Percentiles rank a stretch among this genome's conserved stretches.
These are phyloP conservation scores for Leptopilina boulardi DNA, from an alignment of 1,140 invertebrate species.

Conservation along the genomic window DNA sequence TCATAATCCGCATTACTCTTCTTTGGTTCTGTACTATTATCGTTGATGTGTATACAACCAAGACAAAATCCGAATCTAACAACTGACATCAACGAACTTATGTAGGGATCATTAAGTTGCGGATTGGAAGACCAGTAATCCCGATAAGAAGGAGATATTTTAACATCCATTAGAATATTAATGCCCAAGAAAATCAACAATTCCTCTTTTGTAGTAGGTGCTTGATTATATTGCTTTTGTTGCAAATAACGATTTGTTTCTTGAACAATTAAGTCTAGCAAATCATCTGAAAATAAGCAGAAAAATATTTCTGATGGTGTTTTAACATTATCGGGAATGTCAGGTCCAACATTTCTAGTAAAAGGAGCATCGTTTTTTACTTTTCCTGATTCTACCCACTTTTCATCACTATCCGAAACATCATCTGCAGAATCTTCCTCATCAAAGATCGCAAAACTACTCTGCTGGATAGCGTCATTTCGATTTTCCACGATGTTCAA, in stretches of 20 bases:
- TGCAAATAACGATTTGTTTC: constrained; percentile 24
- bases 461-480: too few species aligned
- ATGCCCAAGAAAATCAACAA: constrained; percentile 49
- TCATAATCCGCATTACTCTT: constrained; percentile 45
- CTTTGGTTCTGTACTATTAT: constrained; percentile 47
- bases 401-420: too few species aligned
- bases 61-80: constrained; percentile 34
- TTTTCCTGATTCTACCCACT: too few species aligned
- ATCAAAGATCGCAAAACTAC: too few species aligned
- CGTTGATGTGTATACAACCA: constrained; percentile 41
- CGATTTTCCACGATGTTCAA: too few species aligned
- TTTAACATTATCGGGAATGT: too few species aligned
- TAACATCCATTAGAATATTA: constrained; percentile 54
- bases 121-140: constrained; percentile 51
- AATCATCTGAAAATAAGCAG: too few species aligned
- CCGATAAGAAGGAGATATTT: constrained; percentile 47
- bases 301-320: too few species aligned
- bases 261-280: too few species aligned
- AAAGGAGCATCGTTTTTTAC: too few species aligned
- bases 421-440: too few species aligned
- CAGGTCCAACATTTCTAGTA: too few species aligned
- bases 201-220: constrained; percentile 40
- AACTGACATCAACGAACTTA: constrained; percentile 43
- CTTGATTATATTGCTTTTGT: constrained; percentile 31
- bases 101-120: constrained; percentile 43